Conservation (phyloP, 2,113 vertebrate genomes). For the Psammodynastes pulverulentus region DNA sequence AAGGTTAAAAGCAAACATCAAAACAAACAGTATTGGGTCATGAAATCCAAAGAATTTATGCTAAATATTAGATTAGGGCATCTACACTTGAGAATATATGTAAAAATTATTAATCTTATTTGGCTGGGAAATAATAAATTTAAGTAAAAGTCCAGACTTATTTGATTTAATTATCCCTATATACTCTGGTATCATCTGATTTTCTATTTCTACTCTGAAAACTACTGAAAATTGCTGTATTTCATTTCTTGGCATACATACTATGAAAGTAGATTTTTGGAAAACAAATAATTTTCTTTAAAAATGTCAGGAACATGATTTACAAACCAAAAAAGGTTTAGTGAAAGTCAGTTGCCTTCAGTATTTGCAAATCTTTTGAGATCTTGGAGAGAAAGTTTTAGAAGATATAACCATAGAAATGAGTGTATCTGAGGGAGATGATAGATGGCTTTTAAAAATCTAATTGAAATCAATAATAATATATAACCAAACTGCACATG, state of each 20-base stretch:
- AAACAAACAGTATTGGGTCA: not conserved
- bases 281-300: slow-evolving; percentile 49
- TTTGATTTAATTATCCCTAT: not conserved
- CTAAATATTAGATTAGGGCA: not conserved
- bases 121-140: not conserved
- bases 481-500: accelerated
- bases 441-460: not conserved
- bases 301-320: slow-evolving; percentile 29
- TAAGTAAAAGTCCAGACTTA: not conserved
- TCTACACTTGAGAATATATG: not conserved
- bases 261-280: slow-evolving; percentile 47
- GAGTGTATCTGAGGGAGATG: slow-evolving; percentile 1
- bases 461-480: not conserved
- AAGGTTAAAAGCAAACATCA: too few relatives aligned
- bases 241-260: slow-evolving; percentile 43
- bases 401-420: slow-evolving; percentile 1
- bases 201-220: slow-evolving; percentile 25
- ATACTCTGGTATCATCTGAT: slow-evolving; percentile 14
- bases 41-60: not conserved
- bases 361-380: not conserved
- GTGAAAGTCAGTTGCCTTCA: slow-evolving; percentile 34
- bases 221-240: slow-evolving; percentile 30
- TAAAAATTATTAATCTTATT: not conserved
- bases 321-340: slow-evolving; percentile 40
- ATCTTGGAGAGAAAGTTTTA: not conserved